Evolutionary conservation across 2,888 invertebrate genomes (phyloP).

Genomic region (Lasioglossum zephyrum): DNA sequence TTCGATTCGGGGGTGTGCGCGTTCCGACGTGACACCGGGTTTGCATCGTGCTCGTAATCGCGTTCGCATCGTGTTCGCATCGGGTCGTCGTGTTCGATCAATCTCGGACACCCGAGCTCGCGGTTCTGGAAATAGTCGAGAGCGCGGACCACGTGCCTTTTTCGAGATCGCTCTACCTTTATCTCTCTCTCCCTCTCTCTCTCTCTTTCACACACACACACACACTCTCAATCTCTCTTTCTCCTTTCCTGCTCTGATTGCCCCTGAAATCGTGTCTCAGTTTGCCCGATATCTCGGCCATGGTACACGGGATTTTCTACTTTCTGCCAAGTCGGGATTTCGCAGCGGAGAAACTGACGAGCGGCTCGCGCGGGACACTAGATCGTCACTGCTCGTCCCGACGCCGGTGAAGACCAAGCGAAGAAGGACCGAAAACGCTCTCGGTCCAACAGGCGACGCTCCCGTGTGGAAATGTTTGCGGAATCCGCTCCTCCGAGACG

Average conservation of each 20-base stretch:
- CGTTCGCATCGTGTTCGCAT: conserved; percentile 22
- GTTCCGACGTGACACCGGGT: conserved; percentile 31
- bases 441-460: not conserved
- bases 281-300: conserved; percentile 29
- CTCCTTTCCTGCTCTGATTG: not conserved
- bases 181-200: not conserved
- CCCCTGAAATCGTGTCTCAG: not conserved
- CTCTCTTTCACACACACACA: too few species aligned
- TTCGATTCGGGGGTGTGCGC: conserved; percentile 55
- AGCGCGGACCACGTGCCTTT: conserved; percentile 68
- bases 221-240: not conserved
- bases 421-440: not conserved
- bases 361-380: conserved; percentile 5
- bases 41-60: not conserved
- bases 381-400: not conserved
- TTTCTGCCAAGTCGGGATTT: conserved; percentile 17
- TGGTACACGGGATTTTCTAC: conserved; percentile 24
- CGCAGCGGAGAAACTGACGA: conserved; percentile 39
- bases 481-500: conserved; percentile 59
- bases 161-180: conserved; percentile 25
- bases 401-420: conserved; percentile 17
- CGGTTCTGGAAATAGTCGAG: conserved; percentile 44
- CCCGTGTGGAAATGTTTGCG: conserved; percentile 69
- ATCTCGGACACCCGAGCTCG: conserved; percentile 10
- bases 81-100: conserved; percentile 50